Percentiles rank a stretch among this genome's conserved stretches.
Evolutionary conservation across 35 echinoderm and acorn worm genomes (phyloP).

Genomic region (Ophiothrix spiculata): DNA sequence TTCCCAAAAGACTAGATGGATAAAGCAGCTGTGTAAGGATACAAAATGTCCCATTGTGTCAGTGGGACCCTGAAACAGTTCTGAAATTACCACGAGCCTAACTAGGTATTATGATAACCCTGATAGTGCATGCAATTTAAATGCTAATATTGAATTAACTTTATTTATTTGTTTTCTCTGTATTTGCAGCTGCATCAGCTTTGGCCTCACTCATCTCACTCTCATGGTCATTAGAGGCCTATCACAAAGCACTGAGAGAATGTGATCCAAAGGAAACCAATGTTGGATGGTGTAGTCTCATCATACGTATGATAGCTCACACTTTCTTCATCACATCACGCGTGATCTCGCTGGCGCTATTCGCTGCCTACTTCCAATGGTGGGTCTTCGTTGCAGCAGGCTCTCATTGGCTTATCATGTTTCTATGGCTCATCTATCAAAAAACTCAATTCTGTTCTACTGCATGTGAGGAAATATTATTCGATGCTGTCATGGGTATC

Average conservation of each 20-base stretch:
- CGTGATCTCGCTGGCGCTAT: slow-evolving; percentile 81
- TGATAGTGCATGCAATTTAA: too few species aligned
- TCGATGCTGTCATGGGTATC: slow-evolving; percentile 83
- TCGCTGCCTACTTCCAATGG: slow-evolving; percentile 78
- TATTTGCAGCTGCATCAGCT: slow-evolving; percentile 49
- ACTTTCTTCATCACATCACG: slow-evolving; percentile 81
- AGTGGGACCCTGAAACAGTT: too few species aligned
- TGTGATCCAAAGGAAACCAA: slow-evolving; percentile 66
- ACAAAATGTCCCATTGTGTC: too few species aligned
- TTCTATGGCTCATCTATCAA: slow-evolving; percentile 83
- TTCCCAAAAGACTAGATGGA: too few species aligned
- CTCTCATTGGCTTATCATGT: slow-evolving; percentile 80
- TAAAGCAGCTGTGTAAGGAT: too few species aligned
- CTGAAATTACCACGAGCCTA: too few species aligned
- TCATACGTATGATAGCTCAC: slow-evolving; percentile 67
- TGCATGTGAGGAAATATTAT: slow-evolving; percentile 67
- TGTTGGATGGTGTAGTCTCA: slow-evolving; percentile 62
- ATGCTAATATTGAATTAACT: not conserved
- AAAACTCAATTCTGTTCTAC: slow-evolving; percentile 85
- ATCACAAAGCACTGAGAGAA: slow-evolving; percentile 93
- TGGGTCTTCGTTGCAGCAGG: slow-evolving; percentile 60
- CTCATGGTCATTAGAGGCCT: slow-evolving; percentile 82
- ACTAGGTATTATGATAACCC: too few species aligned
- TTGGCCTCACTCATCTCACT: slow-evolving; percentile 66
- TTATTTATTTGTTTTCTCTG: not conserved